Percentiles rank a stretch among this genome's conserved stretches.
Evolutionary conservation across 2,888 invertebrate genomes (phyloP).

Genomic region (Morinoia aosen): DNA sequence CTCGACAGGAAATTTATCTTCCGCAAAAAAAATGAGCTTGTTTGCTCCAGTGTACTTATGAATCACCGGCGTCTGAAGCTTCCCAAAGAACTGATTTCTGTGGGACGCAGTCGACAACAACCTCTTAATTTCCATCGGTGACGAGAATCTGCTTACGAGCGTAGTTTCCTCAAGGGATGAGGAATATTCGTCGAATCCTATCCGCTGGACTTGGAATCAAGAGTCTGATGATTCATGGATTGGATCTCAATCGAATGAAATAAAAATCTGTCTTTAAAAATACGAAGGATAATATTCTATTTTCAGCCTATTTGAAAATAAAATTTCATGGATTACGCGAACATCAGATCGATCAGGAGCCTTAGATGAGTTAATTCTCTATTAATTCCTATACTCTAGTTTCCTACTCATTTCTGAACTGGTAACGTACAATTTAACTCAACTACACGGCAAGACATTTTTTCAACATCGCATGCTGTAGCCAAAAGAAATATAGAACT

Average conservation of each 20-base stretch:
- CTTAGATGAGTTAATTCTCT: background rate
- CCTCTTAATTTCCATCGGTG: background rate
- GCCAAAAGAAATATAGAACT: no score
- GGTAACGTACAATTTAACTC: background rate
- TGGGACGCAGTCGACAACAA: background rate
- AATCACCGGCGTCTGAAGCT: background rate
- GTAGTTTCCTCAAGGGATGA: background rate
- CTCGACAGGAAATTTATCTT: no score
- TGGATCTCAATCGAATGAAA: background rate
- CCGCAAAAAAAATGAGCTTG: no score
- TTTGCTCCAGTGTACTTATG: background rate
- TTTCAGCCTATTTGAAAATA: background rate
- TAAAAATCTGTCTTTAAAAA: background rate
- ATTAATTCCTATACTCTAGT: background rate
- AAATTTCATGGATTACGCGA: background rate
- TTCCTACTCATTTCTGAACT: background rate
- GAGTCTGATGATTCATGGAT: background rate
- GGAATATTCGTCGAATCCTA: background rate
- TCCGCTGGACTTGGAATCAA: background rate
- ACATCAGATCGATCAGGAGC: background rate
- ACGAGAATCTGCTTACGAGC: background rate
- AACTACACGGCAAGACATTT: background rate
- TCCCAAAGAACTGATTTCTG: background rate
- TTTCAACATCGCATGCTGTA: background rate
- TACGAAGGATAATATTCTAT: background rate